Conservation (phyloP, 2,797 vertebrate genomes). For the Sebastiscus albofasciatus region DNA sequence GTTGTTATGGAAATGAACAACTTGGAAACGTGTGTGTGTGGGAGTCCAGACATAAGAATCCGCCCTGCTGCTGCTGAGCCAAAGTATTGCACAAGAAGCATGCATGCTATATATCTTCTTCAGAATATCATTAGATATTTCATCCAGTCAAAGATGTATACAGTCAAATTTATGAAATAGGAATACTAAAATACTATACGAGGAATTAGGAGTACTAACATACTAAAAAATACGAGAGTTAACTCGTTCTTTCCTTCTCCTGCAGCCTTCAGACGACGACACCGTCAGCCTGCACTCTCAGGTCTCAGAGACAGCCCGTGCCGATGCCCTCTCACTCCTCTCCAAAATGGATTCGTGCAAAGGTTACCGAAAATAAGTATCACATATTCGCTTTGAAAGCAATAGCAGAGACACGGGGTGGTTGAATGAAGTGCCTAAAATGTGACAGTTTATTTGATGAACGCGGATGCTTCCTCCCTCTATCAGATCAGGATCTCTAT, state of each 20-base stretch:
- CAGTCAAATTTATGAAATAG: not conserved
- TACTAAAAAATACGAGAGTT: not conserved
- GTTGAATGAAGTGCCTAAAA: slow-evolving; percentile 74
- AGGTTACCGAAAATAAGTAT: slow-evolving; percentile 78
- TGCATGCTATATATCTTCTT: not conserved
- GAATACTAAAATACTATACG: not conserved
- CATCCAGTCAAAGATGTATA: not conserved
- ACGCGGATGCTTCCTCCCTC: slow-evolving; percentile 78
- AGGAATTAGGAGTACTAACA: not conserved
- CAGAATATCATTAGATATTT: not conserved
- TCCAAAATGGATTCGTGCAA: slow-evolving; percentile 89
- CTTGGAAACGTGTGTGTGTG: not conserved
- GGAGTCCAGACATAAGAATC: not conserved
- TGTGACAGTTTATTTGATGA: slow-evolving; percentile 68
- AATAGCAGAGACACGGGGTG: slow-evolving; percentile 66
- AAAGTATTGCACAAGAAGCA: not conserved
- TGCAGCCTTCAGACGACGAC: slow-evolving; percentile 97
- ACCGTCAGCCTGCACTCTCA: slow-evolving; percentile 98
- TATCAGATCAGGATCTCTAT: slow-evolving; percentile 89
- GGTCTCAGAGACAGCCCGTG: slow-evolving; percentile 93
- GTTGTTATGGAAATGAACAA: not conserved
- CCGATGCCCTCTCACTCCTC: slow-evolving; percentile 87
- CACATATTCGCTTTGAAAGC: slow-evolving; percentile 63
- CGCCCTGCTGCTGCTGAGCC: not conserved
- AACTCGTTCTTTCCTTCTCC: slow-evolving; percentile 14